Evolutionary conservation across 2,797 vertebrate species (phyloP), one percentile per base, ranked within the genome.

Genomic region (Catharus ustulatus): DNA sequence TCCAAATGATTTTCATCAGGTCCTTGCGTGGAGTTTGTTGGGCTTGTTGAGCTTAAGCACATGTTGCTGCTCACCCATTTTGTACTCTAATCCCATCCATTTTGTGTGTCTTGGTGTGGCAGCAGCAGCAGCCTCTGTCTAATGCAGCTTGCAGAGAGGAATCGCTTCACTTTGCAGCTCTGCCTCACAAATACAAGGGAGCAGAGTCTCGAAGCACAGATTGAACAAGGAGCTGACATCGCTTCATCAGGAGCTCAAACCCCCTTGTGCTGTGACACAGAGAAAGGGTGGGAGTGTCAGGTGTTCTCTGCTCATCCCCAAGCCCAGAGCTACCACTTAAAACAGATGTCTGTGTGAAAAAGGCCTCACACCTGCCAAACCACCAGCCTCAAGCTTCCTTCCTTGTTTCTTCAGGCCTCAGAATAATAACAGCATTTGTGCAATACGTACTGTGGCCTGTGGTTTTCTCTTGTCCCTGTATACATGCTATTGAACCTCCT

Each of bases 341-440:
- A 97, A 94, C 94, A 97, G 94, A 92, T 89, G 96, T 94, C 96
- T 93, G 59, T 36, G 66, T 93, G 52, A 91, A 97, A 96, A 94
- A 95, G 87, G 90, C 93, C 87, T 79, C 92, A 79, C 97, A 97
- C 95, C 97, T 96, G 97, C 96, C 95, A 92, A 94, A 79, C 96
- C 79, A 93, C 93, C 84, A 84, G 93, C 97, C 95, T 95, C 96
- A 94, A 95, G 81, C 90, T 96, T 63, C 95, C 96, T 97, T 97
- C 97, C 96, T 93, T 21, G 51, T 72, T 95, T 93, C 93, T 93
- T 84, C 55, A 87, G 93, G 91, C 82, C 88, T 94, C 89, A 24
- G 88, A 94, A 91, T 58, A 94, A 90, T 68, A 73, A n/a, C 81
- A 94, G 86, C 95, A 17, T 95, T 92, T 95, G 94, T 93, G 93